A percentile compares a stretch with the other conserved stretches of the same genome.
Evolutionary conservation across 2,888 invertebrate species (phyloP).

Genomic region (Orchesella flavescens): DNA sequence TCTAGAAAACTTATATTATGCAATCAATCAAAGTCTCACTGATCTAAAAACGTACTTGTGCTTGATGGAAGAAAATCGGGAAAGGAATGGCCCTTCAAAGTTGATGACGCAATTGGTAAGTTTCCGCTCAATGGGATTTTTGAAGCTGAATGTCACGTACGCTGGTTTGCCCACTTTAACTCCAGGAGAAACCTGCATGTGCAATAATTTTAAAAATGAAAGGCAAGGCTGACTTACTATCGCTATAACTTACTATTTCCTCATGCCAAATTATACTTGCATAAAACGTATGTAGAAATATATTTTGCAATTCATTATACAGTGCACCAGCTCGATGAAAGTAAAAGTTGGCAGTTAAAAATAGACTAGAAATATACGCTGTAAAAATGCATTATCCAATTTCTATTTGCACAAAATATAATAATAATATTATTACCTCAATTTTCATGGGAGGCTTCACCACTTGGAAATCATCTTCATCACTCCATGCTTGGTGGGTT

Average conservation of each 20-base stretch:
- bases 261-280: no score
- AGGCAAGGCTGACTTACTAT: not conserved
- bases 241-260: no score
- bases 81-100: conserved; percentile 82
- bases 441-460: conserved; percentile 82
- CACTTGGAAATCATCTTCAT: conserved; percentile 87
- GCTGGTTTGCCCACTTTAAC: conserved; percentile 78
- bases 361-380: no score
- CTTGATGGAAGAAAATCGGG: conserved; percentile 78
- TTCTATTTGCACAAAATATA: no score
- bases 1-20: not conserved
- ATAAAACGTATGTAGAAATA: no score
- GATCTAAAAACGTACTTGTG: conserved; percentile 74
- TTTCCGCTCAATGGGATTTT: conserved; percentile 81
- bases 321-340: no score
- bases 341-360: no score
- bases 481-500: conserved; percentile 87
- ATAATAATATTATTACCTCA: no score
- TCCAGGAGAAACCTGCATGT: conserved; percentile 80
- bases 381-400: no score
- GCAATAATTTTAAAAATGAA: not conserved
- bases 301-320: no score
- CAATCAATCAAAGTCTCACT: conserved; percentile 48
- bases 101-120: conserved; percentile 82
- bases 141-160: conserved; percentile 79